Base-by-base conservation (phyloP, 2,113 vertebrate species). In the Sceloporus tristichus region DNA sequence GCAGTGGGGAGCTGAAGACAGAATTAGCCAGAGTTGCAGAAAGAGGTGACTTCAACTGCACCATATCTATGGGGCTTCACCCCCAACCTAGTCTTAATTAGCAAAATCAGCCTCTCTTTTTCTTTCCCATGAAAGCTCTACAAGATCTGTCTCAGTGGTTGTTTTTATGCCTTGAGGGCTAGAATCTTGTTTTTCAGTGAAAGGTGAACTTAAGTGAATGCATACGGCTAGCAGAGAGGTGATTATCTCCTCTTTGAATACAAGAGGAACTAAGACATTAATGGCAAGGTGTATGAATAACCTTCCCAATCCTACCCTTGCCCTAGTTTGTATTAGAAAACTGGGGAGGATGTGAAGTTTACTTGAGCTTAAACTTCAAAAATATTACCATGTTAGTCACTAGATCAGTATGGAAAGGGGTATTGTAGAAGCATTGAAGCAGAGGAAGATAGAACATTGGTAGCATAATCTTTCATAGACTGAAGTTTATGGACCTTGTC, bases 161-260 rank as follows among this genome's bases (percentile, higher is more conserved):
- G 5, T 27, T 38, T 13, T 2, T 7, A 9, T 9, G 1, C 59
- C 56, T 48, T 76, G 42, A 38, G 59, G 56, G 13, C 29, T 82
- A 75, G 86, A 76, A 42, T 19, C 29, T 74, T 59, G 77, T 73
- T 81, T 87, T 81, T 73, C 79, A 75, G 27, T 85, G 11, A 29
- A 42, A 27, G 25, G 10, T 27, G 5, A 3, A n/a, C 7, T 56
- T 71, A 7, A 16, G 8, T 21, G 11, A 84, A 71, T n/a, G 7
- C 66, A 53, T 83, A 29, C 1, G 25, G n/a, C 68, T 18, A 80
- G 23, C 34, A 73, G 34, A 87, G 68, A 87, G 21, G 9, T 4
- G 19, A 74, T 71, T 53, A 80, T 13, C 19, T 13, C 19, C 13
- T 71, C 21, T 16, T 56, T 54, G 27, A 62, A 65, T 73, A 9